Conservation (phyloP, 2,888 invertebrate genomes). For the Crematogaster levior region DNA sequence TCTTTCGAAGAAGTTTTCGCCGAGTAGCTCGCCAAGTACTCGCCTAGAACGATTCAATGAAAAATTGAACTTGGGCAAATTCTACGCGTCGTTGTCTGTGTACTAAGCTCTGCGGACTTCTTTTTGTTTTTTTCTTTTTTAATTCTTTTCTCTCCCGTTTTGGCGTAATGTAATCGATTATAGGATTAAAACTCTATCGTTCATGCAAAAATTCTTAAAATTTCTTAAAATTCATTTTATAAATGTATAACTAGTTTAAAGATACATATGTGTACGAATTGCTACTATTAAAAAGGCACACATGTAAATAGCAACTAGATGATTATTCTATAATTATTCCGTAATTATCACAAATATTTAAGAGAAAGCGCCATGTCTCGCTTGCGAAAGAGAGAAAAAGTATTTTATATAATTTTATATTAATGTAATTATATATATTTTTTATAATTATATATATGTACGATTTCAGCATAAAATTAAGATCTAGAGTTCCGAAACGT, state of each 20-base stretch:
- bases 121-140: not conserved
- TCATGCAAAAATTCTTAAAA: constrained; percentile 38
- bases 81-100: constrained; percentile 64
- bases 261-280: not conserved
- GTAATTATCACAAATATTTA: constrained; percentile 23
- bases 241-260: constrained; percentile 10
- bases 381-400: constrained; percentile 19
- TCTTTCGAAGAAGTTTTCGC: constrained; percentile 30
- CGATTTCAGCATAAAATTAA: constrained; percentile 5
- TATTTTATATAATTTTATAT: not conserved
- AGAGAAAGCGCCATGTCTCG: constrained; percentile 43
- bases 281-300: constrained; percentile 63
- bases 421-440: not conserved
- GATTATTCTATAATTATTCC: constrained; percentile 38
- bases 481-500: not conserved
- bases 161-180: not conserved
- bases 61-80: constrained; percentile 50
- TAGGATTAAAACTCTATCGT: constrained; percentile 37
- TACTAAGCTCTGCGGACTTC: constrained; percentile 21
- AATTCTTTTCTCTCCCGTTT: not conserved
- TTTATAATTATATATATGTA: too few relatives aligned
- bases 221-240: constrained; percentile 31
- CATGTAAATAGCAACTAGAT: constrained; percentile 62
- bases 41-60: constrained; percentile 22
- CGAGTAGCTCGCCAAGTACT: not conserved